Base-by-base conservation (phyloP, 1,140 invertebrate species). In the Periplaneta americana region DNA sequence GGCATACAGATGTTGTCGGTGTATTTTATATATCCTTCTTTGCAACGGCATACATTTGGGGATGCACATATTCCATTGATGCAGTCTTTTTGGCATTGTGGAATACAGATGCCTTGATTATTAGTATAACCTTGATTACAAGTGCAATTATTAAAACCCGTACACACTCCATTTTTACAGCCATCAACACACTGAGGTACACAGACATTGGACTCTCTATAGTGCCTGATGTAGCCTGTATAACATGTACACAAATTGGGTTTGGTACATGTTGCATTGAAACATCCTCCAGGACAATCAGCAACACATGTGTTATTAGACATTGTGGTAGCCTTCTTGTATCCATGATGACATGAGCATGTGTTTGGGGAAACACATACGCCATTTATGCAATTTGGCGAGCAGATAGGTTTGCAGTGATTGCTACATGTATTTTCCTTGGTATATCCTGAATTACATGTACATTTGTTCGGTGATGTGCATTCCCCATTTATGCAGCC, bases 11-110 rank as follows among this genome's bases (percentile, higher is more conserved):
- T 15, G 35, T 35, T 48, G 35, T 31, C 78, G 35, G 33, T 66
- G 17, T 37, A 17, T 13, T 80, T 80, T 18, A 83, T 83, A 82
- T 89, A 92, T 66, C 88, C 88, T 78, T 87, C 84, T 81, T 88
- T 88, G 83, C 88, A 89, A 13, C 84, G 85, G 82, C 90, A 91
- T 22, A 86, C 83, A 82, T 90, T 87, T 17, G 85, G 84, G 0
- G 87, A 87, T 10, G 86, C 85, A 83, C 91, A 92, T 18, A 86
- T 85, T 1, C 88, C 88, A 78, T 90, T 89, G 77, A 87, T n/a
- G 82, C 86, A 91, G 0, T 85, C 83, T 37, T 81, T 78, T 0
- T 86, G 84, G 82, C 90, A 89, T 0, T 78, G 78, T 11, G 85
- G 80, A n/a, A 28, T 48, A 81, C 86, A 87, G 79, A 8, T 87